Conservation (phyloP, 2,113 vertebrate species). For the Platanista minor region DNA sequence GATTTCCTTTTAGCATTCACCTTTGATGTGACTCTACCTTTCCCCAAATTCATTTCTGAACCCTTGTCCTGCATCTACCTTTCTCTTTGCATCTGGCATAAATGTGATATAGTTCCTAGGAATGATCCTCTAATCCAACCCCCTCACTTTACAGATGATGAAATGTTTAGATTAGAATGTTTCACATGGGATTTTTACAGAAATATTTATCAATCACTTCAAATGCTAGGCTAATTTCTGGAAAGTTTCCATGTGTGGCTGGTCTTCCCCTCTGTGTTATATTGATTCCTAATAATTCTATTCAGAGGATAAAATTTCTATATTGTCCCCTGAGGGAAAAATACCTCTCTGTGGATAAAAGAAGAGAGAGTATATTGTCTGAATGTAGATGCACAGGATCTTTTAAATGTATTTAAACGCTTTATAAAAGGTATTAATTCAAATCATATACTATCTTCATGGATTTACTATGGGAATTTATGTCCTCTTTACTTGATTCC, state of each 20-base stretch:
- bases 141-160: not conserved
- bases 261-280: not conserved
- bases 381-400: not conserved
- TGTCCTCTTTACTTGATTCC: not conserved
- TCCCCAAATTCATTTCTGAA: not conserved
- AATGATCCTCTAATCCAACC: not conserved
- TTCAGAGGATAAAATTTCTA: not conserved
- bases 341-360: not conserved
- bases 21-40: not conserved
- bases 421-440: not conserved
- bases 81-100: not conserved
- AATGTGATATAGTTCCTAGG: not conserved
- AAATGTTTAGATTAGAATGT: slow-evolving; percentile 13
- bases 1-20: not conserved
- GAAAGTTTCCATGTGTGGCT: not conserved
- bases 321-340: not conserved
- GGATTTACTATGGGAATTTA: not conserved
- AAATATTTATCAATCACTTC: slow-evolving; percentile 30
- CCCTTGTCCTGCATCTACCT: not conserved
- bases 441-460: not conserved
- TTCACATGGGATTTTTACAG: slow-evolving; percentile 15
- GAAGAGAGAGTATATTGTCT: not conserved
- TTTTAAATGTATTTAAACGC: not conserved
- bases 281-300: slow-evolving; percentile 23
- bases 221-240: slow-evolving; percentile 21